Percentiles rank a stretch among this genome's conserved stretches.
Conservation (phyloP, 2,888 invertebrate species). For the Drosophila rellima region DNA sequence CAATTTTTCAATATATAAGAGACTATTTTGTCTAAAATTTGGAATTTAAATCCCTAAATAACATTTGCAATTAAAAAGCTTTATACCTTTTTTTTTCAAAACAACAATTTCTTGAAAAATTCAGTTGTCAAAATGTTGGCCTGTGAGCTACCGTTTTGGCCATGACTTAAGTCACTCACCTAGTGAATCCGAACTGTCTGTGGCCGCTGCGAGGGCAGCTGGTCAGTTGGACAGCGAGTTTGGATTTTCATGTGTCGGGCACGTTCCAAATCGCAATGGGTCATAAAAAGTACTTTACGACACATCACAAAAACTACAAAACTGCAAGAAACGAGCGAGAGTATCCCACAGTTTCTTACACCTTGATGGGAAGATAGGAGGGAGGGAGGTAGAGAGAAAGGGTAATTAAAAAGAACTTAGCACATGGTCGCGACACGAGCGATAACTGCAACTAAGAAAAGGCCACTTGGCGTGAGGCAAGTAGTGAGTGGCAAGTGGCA, state of each 20-base stretch:
- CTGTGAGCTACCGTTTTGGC: conserved; percentile 27
- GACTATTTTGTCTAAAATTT: neutral
- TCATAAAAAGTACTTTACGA: conserved; percentile 57
- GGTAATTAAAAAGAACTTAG: conserved; percentile 77
- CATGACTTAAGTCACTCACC: conserved; percentile 18
- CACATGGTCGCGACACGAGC: conserved; percentile 68
- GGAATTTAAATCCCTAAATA: neutral
- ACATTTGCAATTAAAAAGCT: neutral
- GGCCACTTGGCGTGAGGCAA: conserved; percentile 21
- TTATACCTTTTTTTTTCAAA: neutral
- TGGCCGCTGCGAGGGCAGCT: conserved; percentile 14
- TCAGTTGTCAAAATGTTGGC: conserved; percentile 1
- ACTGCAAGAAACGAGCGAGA: conserved; percentile 28
- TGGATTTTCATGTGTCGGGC: conserved; percentile 52
- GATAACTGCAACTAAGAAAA: conserved; percentile 27
- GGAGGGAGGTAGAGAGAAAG: neutral
- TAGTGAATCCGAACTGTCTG: conserved; percentile 3
- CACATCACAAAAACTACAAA: conserved; percentile 20
- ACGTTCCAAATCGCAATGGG: conserved; percentile 54
- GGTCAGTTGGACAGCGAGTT: conserved; percentile 25
- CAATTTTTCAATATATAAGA: too few relatives aligned
- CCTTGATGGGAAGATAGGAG: conserved; percentile 21
- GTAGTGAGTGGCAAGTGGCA: conserved; percentile 18
- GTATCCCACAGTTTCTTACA: conserved; percentile 17
- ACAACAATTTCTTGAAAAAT: neutral